A percentile compares a stretch with the other conserved stretches of the same genome.
Conservation (phyloP, 1,140 invertebrate genomes). For the Drosophila kohkoa region DNA sequence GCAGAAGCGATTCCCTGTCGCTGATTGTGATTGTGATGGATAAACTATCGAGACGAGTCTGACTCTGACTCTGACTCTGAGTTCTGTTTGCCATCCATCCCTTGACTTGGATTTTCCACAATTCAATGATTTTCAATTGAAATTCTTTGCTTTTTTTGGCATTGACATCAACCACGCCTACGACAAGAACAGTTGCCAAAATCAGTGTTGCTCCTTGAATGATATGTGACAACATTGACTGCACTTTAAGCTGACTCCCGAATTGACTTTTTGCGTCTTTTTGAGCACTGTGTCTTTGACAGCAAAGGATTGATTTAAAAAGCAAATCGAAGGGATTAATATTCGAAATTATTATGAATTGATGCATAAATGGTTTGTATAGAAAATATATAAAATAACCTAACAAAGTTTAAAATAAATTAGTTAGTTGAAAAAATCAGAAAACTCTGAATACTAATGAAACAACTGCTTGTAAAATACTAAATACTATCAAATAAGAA, state of each 20-base stretch:
- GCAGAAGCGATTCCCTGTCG: constrained; percentile 73
- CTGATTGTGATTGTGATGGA: constrained; percentile 81
- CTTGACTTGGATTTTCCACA: constrained; percentile 41
- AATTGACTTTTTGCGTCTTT: not conserved
- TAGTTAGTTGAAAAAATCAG: too few relatives aligned
- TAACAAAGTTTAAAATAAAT: too few relatives aligned
- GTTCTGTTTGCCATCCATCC: not conserved
- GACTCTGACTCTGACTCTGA: not conserved
- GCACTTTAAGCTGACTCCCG: constrained; percentile 1
- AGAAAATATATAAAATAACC: too few relatives aligned
- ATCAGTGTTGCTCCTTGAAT: constrained; percentile 36
- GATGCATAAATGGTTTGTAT: too few relatives aligned
- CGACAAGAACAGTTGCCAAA: constrained; percentile 44
- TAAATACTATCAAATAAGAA: too few relatives aligned
- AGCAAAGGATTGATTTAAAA: constrained; percentile 6
- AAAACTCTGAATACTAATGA: too few relatives aligned
- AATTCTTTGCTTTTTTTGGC: constrained; percentile 67
- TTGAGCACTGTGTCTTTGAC: constrained; percentile 17
- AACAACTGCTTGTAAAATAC: too few relatives aligned
- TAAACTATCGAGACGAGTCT: too few relatives aligned
- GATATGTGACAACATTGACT: constrained; percentile 21
- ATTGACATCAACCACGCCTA: constrained; percentile 55
- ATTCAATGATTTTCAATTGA: constrained; percentile 78
- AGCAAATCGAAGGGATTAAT: not conserved
- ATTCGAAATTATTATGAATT: not conserved